Evolutionary conservation across 2,797 vertebrate species (phyloP), one percentile per base, ranked within the genome.

Genomic region (Microctenopoma lineatum): DNA sequence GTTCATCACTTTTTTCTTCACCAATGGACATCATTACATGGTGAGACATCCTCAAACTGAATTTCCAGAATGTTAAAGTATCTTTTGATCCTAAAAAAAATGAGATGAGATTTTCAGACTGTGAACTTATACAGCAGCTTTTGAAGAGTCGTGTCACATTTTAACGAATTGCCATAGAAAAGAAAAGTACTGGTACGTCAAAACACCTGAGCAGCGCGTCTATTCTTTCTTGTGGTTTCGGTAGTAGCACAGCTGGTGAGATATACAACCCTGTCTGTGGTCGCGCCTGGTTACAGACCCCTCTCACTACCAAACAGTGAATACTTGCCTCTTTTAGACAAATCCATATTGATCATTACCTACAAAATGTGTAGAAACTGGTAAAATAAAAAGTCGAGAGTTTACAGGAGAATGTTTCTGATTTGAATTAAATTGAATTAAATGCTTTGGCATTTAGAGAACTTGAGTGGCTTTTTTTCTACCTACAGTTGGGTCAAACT

Each of bases 1-100:
- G 26, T 70, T 86, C 62, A 64, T 92, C 72, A 10, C 69, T 51
- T n/a, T 89, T 29, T 86, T 87, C 84, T 81, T 93, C 77, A 82
- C 84, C n/a, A 2, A 3, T 5, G 77, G 59, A 84, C 69, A 59
- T 13, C 69, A 50, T n/a, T 4, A 4, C 39, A 26, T 0, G 90
- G 92, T 93, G 79, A 93, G 90, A 67, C 25, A 14, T 25, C 3
- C 42, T 59, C 10, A 12, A 3, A 45, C 4, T 54, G 13, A 66
- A 15, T 36, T 72, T 7, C 38, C 25, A 38, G n/a, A 55, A 13
- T 39, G 41, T 18, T 16, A 16, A 6, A 25, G 12, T 39, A 38
- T 56, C 12, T 51, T 10, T 29, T 21, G 7, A 10, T 25, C 1
- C 25, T 21, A 46, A 21, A 51, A 36, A 51, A 36, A 4, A 25